Conservation (phyloP, 1,140 invertebrate genomes). For the Drosophila subobscura region DNA sequence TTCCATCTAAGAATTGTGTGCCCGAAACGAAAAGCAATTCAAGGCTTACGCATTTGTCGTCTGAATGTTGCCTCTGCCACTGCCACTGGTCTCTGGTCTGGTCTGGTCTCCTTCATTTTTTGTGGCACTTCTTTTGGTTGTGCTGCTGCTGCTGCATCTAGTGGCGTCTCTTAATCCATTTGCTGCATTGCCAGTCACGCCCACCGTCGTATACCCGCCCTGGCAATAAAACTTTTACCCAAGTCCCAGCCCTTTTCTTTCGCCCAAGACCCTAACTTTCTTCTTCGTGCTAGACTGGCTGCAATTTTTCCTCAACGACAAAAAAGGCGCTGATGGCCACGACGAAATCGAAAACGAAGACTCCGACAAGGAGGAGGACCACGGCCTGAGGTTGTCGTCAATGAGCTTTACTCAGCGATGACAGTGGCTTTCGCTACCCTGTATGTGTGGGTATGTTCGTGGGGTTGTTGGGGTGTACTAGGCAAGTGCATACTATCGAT, state of each 20-base stretch:
- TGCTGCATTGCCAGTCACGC: conserved; percentile 54
- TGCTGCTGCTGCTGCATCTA: conserved; percentile 34
- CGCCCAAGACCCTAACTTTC: conserved; percentile 12
- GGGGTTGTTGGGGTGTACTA: background rate
- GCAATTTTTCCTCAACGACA: conserved; percentile 27
- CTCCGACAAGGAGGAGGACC: conserved; percentile 34
- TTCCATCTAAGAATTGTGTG: conserved; percentile 9
- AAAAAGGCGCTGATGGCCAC: conserved; percentile 16
- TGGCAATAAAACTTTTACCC: conserved; percentile 66
- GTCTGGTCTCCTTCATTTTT: conserved; percentile 11
- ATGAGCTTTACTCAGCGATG: conserved; percentile 39
- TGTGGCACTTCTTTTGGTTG: conserved; percentile 35
- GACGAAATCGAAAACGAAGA: conserved; percentile 20
- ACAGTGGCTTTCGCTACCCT: conserved; percentile 14
- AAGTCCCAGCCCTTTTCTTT: conserved; percentile 19
- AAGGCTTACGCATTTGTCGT: conserved; percentile 62
- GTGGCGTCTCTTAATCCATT: conserved; percentile 64
- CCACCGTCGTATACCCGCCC: conserved; percentile 52
- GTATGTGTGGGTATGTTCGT: background rate
- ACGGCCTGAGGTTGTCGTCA: conserved; percentile 13
- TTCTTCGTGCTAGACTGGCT: conserved; percentile 10
- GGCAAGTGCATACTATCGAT: too few species aligned
- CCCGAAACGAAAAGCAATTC: conserved; percentile 33
- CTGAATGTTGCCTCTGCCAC: conserved; percentile 13
- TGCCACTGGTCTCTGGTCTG: too few species aligned